Conservation (phyloP, 1,140 invertebrate species). For the Pararge aegeria region DNA sequence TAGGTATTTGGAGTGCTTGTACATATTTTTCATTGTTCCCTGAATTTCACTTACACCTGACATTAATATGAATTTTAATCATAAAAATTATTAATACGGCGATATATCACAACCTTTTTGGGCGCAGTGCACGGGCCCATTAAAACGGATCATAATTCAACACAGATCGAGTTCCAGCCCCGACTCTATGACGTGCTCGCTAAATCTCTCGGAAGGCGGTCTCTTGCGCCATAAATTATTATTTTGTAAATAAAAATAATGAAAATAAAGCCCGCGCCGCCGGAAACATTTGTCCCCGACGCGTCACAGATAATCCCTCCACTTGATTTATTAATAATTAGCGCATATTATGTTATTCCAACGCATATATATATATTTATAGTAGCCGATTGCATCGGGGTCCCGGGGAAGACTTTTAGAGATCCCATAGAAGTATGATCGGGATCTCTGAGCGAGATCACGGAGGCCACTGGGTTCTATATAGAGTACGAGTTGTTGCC, state of each 20-base stretch:
- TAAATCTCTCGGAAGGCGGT: conserved; percentile 72
- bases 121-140: conserved; percentile 39
- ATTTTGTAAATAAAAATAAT: conserved; percentile 73
- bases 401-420: too few relatives aligned
- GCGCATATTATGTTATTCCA: conserved; percentile 24
- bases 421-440: too few relatives aligned
- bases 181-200: conserved; percentile 65
- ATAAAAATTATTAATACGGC: conserved; percentile 42
- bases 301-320: conserved; percentile 60
- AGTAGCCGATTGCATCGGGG: too few relatives aligned
- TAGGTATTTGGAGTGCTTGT: neutral
- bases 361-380: neutral
- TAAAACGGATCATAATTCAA: conserved; percentile 57
- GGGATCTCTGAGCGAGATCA: too few relatives aligned
- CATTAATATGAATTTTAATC: conserved; percentile 42
- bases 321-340: conserved; percentile 73
- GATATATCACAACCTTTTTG: conserved; percentile 42
- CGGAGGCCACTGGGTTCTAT: too few relatives aligned
- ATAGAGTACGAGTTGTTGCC: too few relatives aligned
- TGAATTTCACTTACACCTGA: conserved; percentile 18
- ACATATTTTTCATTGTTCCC: conserved; percentile 11
- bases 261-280: conserved; percentile 57
- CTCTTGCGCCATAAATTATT: conserved; percentile 60
- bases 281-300: conserved; percentile 65
- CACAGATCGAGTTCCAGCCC: conserved; percentile 52